Conservation (phyloP, 2,888 invertebrate species). For the Nephrocerus scutellatus region DNA sequence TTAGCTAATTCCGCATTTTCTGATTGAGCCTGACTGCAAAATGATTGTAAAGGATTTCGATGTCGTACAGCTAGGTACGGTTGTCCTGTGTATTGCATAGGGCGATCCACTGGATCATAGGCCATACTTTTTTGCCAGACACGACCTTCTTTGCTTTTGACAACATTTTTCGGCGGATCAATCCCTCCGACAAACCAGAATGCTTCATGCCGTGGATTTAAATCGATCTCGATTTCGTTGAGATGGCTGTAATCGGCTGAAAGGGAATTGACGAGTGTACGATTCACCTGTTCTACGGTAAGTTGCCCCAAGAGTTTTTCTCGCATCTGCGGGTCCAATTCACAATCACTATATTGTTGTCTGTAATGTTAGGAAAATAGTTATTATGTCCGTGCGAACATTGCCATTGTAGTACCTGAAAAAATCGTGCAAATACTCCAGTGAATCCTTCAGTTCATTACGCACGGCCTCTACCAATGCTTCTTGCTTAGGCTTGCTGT, state of each 20-base stretch:
- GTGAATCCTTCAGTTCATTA: constrained; percentile 35
- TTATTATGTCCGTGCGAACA: too few relatives aligned
- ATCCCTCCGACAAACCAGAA: constrained; percentile 80
- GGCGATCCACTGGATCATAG: constrained; percentile 56
- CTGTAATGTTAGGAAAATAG: constrained; percentile 13
- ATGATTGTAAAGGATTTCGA: constrained; percentile 59
- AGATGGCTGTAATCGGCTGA: constrained; percentile 57
- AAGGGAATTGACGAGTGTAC: constrained; percentile 57
- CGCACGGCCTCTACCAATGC: constrained; percentile 26
- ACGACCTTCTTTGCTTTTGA: constrained; percentile 46
- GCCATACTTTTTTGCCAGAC: constrained; percentile 47
- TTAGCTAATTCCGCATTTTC: constrained; percentile 47
- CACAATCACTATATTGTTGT: constrained; percentile 14
- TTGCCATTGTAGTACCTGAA: constrained; percentile 26
- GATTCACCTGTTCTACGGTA: constrained; percentile 62
- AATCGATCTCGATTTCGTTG: constrained; percentile 56
- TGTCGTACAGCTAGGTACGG: constrained; percentile 67
- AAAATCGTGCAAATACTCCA: constrained; percentile 34
- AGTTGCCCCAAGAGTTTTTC: constrained; percentile 38
- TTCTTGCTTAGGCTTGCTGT: too few relatives aligned
- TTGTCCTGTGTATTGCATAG: constrained; percentile 61
- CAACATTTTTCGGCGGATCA: constrained; percentile 50
- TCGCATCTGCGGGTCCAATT: constrained; percentile 21
- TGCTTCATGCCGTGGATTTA: constrained; percentile 72
- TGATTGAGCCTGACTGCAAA: constrained; percentile 54